A percentile compares a stretch with the other conserved stretches of the same genome.
phyloP scores from a whole-genome alignment of 2,797 vertebrate genomes.

The Argyrosomus regius region DNA sequence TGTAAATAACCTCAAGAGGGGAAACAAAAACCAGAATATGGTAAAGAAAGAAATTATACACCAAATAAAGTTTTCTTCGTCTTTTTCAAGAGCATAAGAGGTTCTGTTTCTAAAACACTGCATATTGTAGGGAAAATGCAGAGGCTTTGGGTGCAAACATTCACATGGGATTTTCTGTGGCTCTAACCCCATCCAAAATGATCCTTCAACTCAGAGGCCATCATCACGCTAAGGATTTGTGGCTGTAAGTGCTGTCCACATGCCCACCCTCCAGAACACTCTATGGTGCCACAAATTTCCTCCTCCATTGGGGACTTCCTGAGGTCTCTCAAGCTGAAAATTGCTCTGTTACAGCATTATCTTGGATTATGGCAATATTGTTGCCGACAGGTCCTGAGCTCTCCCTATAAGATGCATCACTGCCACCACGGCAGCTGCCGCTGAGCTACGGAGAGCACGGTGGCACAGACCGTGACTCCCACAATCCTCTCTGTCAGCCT shows the following conservation, averaged over 20 bases:
- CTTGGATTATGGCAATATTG: conserved; percentile 89
- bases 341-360: conserved; percentile 89
- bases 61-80: conserved; percentile 30
- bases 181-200: conserved; percentile 79
- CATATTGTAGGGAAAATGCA: conserved; percentile 36
- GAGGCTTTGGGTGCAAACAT: conserved; percentile 57
- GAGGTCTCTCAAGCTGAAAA: conserved; percentile 89
- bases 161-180: conserved; percentile 71
- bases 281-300: conserved; percentile 87
- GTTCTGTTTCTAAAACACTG: conserved; percentile 45
- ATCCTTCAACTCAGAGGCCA: conserved; percentile 85
- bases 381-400: conserved; percentile 84
- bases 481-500: conserved; percentile 80
- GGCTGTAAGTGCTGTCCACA: conserved; percentile 85
- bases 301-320: conserved; percentile 86
- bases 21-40: conserved; percentile 5
- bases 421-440: conserved; percentile 69
- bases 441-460: conserved; percentile 72
- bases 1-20: background rate
- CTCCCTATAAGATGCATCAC: conserved; percentile 83
- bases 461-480: conserved; percentile 73
- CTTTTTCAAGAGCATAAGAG: conserved; percentile 37
- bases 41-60: background rate
- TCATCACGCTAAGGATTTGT: conserved; percentile 83
- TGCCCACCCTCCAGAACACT: conserved; percentile 85